These are phyloP conservation scores for Eulemur rubriventer DNA, from an alignment of 2,797 vertebrate genomes.

Conservation along the genomic window DNA sequence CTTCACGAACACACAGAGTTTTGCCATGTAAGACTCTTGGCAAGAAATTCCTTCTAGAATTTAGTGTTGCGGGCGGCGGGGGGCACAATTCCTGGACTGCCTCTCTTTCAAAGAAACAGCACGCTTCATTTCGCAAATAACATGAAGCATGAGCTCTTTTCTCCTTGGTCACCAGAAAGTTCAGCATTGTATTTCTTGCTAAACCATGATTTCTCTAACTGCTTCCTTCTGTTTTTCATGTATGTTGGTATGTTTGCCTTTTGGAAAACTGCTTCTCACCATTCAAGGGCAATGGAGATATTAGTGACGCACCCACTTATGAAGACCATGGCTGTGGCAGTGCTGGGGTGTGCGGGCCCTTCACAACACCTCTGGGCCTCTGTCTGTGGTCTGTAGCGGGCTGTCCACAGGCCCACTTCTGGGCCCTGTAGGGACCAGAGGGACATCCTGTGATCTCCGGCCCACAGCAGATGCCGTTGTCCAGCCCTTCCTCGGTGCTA, in stretches of 20 bases:
- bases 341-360: too few species aligned
- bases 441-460: not conserved
- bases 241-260: not conserved
- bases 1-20: not conserved
- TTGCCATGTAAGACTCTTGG: too few species aligned
- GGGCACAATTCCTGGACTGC: too few species aligned
- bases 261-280: not conserved
- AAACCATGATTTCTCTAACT: not conserved
- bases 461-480: accelerated
- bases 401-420: not conserved
- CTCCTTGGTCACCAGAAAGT: not conserved
- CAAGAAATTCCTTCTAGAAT: not conserved
- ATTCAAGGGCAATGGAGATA: not conserved
- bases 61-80: not conserved
- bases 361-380: too few species aligned
- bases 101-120: not conserved
- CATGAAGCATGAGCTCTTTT: not conserved
- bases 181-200: not conserved
- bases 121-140: not conserved
- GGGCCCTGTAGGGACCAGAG: not conserved
- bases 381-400: not conserved
- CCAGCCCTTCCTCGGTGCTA: not conserved
- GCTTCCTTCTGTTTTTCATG: not conserved
- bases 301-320: too few species aligned
- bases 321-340: not conserved